phyloP scores from a whole-genome alignment of 2,797 vertebrate genomes.

The Mastacembelus armatus region DNA sequence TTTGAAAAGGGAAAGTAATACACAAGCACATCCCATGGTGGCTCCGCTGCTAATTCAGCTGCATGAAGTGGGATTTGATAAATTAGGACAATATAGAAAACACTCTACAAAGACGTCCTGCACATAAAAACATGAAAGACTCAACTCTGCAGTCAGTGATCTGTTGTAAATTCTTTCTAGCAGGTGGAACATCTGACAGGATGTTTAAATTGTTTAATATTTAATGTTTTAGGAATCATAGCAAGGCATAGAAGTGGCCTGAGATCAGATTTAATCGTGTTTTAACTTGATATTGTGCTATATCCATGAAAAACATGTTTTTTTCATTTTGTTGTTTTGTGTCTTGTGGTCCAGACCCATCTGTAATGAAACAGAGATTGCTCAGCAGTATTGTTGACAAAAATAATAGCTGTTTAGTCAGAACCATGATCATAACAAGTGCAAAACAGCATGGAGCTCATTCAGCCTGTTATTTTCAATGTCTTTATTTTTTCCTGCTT shows the following conservation, averaged over 20 bases:
- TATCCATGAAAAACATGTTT: conserved; percentile 5
- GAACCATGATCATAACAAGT: neutral
- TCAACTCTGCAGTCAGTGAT: conserved; percentile 16
- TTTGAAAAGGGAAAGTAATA: conserved; percentile 9
- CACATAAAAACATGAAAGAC: neutral
- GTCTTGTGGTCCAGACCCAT: neutral
- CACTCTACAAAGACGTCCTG: neutral
- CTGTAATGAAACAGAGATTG: neutral
- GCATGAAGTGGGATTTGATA: neutral
- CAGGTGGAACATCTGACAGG: neutral
- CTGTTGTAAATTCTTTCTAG: neutral
- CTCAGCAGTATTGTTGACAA: neutral
- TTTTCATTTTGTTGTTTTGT: neutral
- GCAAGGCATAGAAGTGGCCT: neutral
- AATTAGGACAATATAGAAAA: neutral
- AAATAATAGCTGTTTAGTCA: neutral
- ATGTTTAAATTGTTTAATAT: neutral
- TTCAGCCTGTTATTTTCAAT: neutral
- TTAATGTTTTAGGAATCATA: neutral
- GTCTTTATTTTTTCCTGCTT: neutral
- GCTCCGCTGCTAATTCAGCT: neutral
- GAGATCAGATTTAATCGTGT: neutral
- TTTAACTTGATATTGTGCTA: neutral
- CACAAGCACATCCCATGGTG: neutral
- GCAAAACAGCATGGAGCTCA: neutral